Conservation (phyloP, 2,888 invertebrate genomes). For the Trachelus stipa region DNA sequence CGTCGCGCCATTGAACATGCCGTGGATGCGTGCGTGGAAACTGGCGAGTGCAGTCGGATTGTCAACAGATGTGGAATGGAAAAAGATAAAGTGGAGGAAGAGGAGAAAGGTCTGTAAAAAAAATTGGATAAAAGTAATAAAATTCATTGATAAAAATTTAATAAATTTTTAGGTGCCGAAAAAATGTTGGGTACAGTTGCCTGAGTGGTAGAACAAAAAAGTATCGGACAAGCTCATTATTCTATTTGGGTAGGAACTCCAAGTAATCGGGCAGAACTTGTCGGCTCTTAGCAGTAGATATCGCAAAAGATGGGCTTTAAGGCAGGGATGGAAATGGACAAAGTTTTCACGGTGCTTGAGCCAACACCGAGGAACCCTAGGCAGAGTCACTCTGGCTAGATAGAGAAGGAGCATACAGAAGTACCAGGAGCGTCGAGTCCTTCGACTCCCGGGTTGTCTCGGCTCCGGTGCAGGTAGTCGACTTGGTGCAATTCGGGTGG, state of each 20-base stretch:
- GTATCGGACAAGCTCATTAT: neutral
- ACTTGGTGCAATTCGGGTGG: constrained; percentile 11
- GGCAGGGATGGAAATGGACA: constrained; percentile 57
- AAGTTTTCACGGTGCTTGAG: constrained; percentile 48
- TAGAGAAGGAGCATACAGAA: neutral
- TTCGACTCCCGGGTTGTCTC: constrained; percentile 27
- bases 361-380: constrained; percentile 21
- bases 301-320: constrained; percentile 42
- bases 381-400: neutral
- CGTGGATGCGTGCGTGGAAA: neutral
- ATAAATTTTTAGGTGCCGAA: neutral
- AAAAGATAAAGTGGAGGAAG: neutral
- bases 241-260: neutral
- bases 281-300: constrained; percentile 29
- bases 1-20: constrained; percentile 29
- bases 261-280: neutral
- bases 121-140: neutral
- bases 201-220: neutral
- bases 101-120: neutral
- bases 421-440: neutral
- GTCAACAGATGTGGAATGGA: neutral
- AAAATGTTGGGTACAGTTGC: neutral
- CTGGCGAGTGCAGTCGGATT: neutral
- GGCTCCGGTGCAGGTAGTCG: constrained; percentile 12
- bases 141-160: neutral